phyloP scores from a whole-genome alignment of 2,797 vertebrate genomes.

The Novumbra hubbsi region DNA sequence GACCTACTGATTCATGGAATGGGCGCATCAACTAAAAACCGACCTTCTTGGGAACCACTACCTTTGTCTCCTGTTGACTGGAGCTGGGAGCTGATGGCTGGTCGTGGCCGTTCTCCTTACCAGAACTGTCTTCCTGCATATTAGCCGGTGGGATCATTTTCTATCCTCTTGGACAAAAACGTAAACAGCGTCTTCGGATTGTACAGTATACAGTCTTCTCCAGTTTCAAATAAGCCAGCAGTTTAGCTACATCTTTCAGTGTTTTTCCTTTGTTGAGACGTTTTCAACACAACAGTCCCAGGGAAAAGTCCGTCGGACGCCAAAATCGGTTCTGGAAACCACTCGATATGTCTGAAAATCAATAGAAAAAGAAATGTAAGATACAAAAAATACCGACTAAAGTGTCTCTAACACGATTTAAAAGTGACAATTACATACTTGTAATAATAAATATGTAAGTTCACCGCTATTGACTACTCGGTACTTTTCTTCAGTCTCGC shows the following conservation, averaged over 20 bases:
- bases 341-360: background rate
- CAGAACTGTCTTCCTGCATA: conserved; percentile 70
- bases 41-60: conserved; percentile 40
- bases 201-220: background rate
- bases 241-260: conserved; percentile 1
- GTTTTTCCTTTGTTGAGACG: background rate
- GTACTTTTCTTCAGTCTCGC: conserved; percentile 1
- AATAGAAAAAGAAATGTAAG: conserved; percentile 18
- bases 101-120: conserved; percentile 68
- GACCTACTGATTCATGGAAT: conserved; percentile 5
- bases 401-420: background rate
- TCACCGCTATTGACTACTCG: background rate
- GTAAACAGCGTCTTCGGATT: background rate
- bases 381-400: conserved; percentile 2
- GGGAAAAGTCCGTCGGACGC: background rate
- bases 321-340: background rate
- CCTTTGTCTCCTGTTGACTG: conserved; percentile 78
- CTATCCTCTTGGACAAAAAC: conserved; percentile 29
- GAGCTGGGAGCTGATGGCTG: conserved; percentile 65
- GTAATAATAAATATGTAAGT: background rate
- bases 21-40: background rate
- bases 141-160: conserved; percentile 77
- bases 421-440: conserved; percentile 18
- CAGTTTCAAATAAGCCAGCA: background rate
- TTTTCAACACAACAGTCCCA: background rate